A percentile compares a stretch with the other conserved stretches of the same genome.
Evolutionary conservation across 1,140 invertebrate genomes (phyloP).

Genomic region (Holcopasites calliopsidis): DNA sequence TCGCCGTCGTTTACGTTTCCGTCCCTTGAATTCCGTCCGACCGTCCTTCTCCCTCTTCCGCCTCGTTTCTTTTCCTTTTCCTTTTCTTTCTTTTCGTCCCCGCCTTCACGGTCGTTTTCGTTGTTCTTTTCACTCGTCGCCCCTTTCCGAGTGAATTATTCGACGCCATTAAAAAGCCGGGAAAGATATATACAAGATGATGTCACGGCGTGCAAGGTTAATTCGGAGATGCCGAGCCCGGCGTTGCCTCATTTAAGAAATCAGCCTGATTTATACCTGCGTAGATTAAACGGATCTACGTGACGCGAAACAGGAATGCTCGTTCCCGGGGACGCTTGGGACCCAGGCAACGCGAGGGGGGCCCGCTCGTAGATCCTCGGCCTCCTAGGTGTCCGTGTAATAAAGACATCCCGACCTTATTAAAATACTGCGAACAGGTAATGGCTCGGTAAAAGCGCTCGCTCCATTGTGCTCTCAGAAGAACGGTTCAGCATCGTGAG

Average conservation of each 20-base stretch:
- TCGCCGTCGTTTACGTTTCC: slow-evolving; percentile 5
- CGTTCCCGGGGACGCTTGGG: not conserved
- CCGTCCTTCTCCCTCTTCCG: not conserved
- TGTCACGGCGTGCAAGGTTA: slow-evolving; percentile 51
- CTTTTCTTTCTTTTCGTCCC: not conserved
- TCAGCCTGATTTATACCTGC: slow-evolving; percentile 60
- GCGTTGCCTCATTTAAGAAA: slow-evolving; percentile 57
- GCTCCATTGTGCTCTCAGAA: not conserved
- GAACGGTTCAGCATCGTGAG: not conserved
- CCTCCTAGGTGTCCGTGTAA: slow-evolving; percentile 15
- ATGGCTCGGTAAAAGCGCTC: not conserved
- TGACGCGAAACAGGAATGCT: slow-evolving; percentile 25
- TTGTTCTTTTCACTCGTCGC: slow-evolving; percentile 59
- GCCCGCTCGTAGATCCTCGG: not conserved
- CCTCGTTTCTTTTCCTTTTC: not conserved
- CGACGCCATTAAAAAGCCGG: slow-evolving; percentile 48
- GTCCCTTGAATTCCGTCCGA: not conserved
- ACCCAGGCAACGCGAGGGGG: too few species aligned
- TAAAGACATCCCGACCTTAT: slow-evolving; percentile 21
- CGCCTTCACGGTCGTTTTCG: slow-evolving; percentile 22
- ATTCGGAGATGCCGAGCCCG: slow-evolving; percentile 40
- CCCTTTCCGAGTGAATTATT: slow-evolving; percentile 59
- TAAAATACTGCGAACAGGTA: slow-evolving; percentile 27
- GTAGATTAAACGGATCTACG: slow-evolving; percentile 56
- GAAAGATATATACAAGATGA: slow-evolving; percentile 49